Percentiles rank a stretch among this genome's conserved stretches.
Evolutionary conservation across 2,113 vertebrate species (phyloP).

Genomic region (Chionodraco myersi): DNA sequence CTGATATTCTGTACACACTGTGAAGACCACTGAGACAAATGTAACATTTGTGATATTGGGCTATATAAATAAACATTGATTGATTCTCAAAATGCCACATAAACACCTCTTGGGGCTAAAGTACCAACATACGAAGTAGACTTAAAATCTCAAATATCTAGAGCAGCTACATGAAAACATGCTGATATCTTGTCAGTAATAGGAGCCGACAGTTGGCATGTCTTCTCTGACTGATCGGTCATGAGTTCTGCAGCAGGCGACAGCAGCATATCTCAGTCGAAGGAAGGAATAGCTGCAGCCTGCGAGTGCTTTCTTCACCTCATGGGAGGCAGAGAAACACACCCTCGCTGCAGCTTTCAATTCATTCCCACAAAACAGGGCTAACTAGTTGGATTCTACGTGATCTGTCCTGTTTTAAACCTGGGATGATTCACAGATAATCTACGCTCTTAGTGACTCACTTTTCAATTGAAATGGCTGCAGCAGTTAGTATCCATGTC

Average conservation of each 20-base stretch:
- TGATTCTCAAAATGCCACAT: neutral
- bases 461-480: neutral
- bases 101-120: neutral
- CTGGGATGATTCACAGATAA: neutral
- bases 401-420: conserved; percentile 29
- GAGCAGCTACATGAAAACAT: neutral
- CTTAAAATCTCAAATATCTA: neutral
- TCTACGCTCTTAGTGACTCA: neutral
- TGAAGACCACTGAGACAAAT: too few species aligned
- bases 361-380: conserved; percentile 44
- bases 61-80: neutral
- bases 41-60: too few species aligned
- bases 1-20: too few species aligned
- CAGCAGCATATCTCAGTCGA: neutral
- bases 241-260: neutral
- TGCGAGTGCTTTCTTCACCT: neutral
- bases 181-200: conserved; percentile 26
- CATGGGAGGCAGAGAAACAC: conserved; percentile 28
- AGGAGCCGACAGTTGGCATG: conserved; percentile 18
- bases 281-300: neutral
- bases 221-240: neutral
- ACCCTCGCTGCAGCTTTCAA: conserved; percentile 25
- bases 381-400: conserved; percentile 32
- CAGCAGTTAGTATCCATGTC: neutral
- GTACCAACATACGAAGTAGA: neutral